These are phyloP conservation scores for Lepetodrilus schrolli DNA, from an alignment of 2,888 invertebrate genomes.

Conservation along the genomic window DNA sequence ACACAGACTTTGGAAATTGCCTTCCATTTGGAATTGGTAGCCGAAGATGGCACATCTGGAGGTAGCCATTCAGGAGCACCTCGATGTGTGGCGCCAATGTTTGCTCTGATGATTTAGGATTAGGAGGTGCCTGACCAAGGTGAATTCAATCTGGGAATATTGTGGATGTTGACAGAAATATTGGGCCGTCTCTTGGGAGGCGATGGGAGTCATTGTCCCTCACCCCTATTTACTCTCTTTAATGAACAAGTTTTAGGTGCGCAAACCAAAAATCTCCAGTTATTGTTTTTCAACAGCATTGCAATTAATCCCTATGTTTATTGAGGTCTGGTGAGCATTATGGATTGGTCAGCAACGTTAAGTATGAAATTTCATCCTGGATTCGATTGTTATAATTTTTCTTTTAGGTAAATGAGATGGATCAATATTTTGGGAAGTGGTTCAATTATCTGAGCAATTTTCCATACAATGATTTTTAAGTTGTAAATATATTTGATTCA, in stretches of 20 bases:
- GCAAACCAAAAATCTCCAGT: slow-evolving; percentile 14
- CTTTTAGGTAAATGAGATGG: background rate
- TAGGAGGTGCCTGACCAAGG: slow-evolving; percentile 10
- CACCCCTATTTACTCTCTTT: background rate
- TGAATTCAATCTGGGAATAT: background rate
- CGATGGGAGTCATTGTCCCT: slow-evolving; percentile 1
- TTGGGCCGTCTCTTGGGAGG: background rate
- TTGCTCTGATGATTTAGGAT: slow-evolving; percentile 7
- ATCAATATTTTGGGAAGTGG: background rate
- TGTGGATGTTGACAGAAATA: slow-evolving; percentile 24
- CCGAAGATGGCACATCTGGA: background rate
- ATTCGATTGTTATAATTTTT: background rate
- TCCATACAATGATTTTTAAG: no score
- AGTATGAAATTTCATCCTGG: background rate
- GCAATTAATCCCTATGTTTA: background rate
- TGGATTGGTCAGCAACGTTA: background rate
- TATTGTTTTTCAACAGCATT: slow-evolving; percentile 4
- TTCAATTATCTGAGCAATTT: background rate
- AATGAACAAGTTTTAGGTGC: slow-evolving; percentile 16
- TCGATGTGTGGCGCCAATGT: background rate
- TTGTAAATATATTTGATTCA: no score
- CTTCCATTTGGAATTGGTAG: background rate
- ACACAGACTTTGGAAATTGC: no score
- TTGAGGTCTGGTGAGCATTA: background rate
- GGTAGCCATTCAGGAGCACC: background rate